Conservation (phyloP, 1,140 invertebrate genomes). For the Penaeus indicus region DNA sequence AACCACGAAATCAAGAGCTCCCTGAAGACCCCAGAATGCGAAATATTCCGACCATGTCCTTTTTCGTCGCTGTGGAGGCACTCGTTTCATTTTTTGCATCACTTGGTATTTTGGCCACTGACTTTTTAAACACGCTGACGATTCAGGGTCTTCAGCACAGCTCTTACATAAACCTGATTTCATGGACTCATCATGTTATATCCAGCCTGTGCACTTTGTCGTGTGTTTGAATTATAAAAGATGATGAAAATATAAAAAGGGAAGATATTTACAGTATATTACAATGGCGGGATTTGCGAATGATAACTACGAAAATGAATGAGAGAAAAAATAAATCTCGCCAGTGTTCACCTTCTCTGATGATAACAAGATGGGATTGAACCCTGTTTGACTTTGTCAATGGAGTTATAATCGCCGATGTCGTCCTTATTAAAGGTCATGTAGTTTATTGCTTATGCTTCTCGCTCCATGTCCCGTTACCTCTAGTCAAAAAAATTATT, state of each 20-base stretch:
- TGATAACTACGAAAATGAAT: constrained; percentile 1
- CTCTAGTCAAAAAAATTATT: constrained; percentile 60
- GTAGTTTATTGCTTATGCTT: constrained; percentile 57
- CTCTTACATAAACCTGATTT: constrained; percentile 48
- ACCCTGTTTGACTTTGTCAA: background rate
- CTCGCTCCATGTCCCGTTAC: constrained; percentile 54
- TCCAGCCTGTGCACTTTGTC: constrained; percentile 61
- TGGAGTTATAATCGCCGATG: background rate
- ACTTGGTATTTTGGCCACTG: constrained; percentile 27
- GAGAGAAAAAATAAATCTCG: background rate
- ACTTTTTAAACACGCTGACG: constrained; percentile 24
- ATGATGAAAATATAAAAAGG: constrained; percentile 29
- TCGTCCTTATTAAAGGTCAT: constrained; percentile 27
- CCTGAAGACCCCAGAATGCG: constrained; percentile 54
- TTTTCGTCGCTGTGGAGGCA: constrained; percentile 27
- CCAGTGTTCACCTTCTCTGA: background rate
- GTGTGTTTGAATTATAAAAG: constrained; percentile 58
- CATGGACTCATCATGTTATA: constrained; percentile 56
- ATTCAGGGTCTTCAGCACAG: constrained; percentile 54
- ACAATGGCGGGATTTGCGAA: constrained; percentile 4
- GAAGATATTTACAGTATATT: background rate
- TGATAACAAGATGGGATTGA: constrained; percentile 3
- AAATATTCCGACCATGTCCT: constrained; percentile 57
- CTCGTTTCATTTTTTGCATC: constrained; percentile 37
- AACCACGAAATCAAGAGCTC: constrained; percentile 38